Conservation (phyloP, 1,140 invertebrate genomes). For the Neotoxoptera formosana region DNA sequence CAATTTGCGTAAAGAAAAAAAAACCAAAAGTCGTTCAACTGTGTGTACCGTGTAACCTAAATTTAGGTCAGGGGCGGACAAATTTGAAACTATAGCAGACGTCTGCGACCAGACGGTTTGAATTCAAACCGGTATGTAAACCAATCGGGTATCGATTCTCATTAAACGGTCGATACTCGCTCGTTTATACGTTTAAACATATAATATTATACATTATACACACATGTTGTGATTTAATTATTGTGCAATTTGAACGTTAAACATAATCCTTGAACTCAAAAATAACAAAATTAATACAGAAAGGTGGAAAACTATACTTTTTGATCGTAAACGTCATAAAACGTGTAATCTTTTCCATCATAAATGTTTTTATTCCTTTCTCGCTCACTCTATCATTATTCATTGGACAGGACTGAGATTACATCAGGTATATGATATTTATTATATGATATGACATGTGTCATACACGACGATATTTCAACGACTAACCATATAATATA, state of each 20-base stretch:
- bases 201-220: background rate
- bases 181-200: background rate
- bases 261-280: constrained; percentile 21
- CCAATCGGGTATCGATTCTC: constrained; percentile 30
- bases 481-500: background rate
- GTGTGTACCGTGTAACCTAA: background rate
- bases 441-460: background rate
- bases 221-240: background rate
- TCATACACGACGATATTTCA: background rate
- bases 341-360: background rate
- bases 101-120: constrained; percentile 37
- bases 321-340: background rate
- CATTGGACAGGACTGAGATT: background rate
- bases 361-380: background rate
- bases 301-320: background rate
- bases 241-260: constrained; percentile 9
- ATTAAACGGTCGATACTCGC: constrained; percentile 45
- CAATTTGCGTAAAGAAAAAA: background rate
- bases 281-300: background rate
- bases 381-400: background rate
- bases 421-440: background rate
- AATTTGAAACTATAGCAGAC: constrained; percentile 35
- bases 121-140: constrained; percentile 21
- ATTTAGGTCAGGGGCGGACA: constrained; percentile 41
- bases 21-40: constrained; percentile 45